These are phyloP conservation scores for Cotesia glomerata DNA, from an alignment of 1,140 invertebrate genomes.

Conservation along the genomic window DNA sequence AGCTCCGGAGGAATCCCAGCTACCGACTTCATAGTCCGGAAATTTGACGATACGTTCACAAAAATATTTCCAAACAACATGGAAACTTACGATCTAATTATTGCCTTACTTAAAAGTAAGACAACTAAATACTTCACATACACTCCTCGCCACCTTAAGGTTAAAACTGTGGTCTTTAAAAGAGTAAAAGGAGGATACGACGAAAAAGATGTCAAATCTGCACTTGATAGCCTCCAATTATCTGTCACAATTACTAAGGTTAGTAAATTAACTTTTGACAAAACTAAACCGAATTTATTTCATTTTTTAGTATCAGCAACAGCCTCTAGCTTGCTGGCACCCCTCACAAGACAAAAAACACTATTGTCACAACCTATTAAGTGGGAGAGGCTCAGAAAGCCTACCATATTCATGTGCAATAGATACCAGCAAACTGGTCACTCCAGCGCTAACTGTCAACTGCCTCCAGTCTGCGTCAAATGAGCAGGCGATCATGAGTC, in stretches of 20 bases:
- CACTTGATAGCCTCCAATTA: not conserved
- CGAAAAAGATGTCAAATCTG: not conserved
- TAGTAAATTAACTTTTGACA: not conserved
- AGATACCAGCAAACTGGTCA: not conserved
- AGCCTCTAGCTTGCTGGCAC: not conserved
- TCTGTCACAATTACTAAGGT: not conserved
- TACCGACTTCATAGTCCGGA: not conserved
- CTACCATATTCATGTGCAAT: not conserved
- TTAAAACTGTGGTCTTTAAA: slow-evolving; percentile 15
- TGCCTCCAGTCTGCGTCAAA: too few species aligned
- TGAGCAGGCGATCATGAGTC: too few species aligned
- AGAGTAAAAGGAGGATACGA: slow-evolving; percentile 5
- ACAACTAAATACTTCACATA: not conserved
- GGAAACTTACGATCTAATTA: not conserved
- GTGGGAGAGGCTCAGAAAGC: slow-evolving; percentile 13
- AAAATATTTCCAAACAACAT: not conserved
- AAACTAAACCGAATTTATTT: not conserved
- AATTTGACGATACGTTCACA: not conserved
- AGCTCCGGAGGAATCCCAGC: too few species aligned
- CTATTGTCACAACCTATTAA: not conserved
- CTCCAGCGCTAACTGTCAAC: too few species aligned
- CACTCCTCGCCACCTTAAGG: slow-evolving; percentile 9
- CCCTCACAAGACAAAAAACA: not conserved
- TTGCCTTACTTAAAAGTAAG: not conserved
- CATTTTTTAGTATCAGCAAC: not conserved